These are phyloP conservation scores for Heteromormyrus szaboi DNA, from an alignment of 2,797 vertebrate species.

Conservation along the genomic window DNA sequence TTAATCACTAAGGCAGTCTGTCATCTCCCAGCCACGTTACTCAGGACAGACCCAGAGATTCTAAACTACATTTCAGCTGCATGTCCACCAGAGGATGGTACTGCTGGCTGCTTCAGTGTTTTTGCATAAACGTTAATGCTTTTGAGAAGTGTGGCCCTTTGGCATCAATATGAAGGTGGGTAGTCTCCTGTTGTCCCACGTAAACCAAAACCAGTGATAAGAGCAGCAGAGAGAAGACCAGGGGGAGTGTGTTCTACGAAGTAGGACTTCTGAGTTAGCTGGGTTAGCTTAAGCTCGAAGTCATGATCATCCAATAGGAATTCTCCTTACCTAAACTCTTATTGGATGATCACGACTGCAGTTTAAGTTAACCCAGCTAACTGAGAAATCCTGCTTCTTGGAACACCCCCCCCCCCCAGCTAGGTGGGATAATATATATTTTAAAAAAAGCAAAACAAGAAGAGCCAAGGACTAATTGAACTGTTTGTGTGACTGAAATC, in stretches of 20 bases:
- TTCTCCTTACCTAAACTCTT: neutral
- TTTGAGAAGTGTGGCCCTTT: neutral
- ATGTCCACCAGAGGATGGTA: neutral
- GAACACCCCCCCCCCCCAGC: neutral
- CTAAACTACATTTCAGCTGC: neutral
- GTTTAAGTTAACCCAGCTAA: neutral
- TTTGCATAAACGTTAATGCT: neutral
- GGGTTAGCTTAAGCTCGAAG: neutral
- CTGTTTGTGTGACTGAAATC: neutral
- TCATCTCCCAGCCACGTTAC: neutral
- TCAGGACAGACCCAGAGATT: neutral
- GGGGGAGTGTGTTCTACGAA: neutral
- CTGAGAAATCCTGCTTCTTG: neutral
- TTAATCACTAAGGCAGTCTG: neutral
- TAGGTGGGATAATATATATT: neutral
- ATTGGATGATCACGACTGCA: neutral
- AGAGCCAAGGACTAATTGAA: neutral
- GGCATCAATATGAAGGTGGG: neutral
- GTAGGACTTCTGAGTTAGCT: neutral
- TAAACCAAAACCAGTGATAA: neutral
- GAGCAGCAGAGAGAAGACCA: neutral
- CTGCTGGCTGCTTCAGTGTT: neutral
- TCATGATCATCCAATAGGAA: neutral
- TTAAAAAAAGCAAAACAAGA: neutral
- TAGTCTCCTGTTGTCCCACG: neutral